These are phyloP conservation scores for Trichogramma pretiosum DNA, from an alignment of 1,140 invertebrate genomes.

Conservation along the genomic window DNA sequence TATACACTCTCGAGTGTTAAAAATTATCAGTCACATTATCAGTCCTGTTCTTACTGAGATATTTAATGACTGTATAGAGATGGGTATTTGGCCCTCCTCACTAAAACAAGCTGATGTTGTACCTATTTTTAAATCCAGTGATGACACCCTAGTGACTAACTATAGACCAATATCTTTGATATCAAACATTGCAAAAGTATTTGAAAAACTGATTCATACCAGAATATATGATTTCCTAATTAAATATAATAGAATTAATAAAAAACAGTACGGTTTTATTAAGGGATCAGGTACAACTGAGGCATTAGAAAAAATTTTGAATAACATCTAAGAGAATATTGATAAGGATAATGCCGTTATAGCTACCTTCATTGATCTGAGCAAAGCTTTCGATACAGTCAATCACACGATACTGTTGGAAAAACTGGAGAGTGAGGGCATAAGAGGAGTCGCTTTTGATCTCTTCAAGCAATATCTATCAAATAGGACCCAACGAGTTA, in stretches of 20 bases:
- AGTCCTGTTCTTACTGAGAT: too few species aligned
- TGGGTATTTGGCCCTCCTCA: too few species aligned
- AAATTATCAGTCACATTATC: too few species aligned
- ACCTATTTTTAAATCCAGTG: background rate
- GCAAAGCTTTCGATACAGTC: too few species aligned
- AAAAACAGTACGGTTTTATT: background rate
- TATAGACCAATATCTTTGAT: background rate
- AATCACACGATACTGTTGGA: too few species aligned
- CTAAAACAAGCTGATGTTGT: too few species aligned
- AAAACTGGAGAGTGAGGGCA: too few species aligned
- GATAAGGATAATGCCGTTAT: background rate
- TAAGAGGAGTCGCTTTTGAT: too few species aligned
- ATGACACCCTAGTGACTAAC: background rate
- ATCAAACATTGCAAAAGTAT: background rate
- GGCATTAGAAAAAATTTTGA: background rate
- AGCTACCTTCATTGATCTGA: background rate
- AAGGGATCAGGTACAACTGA: background rate
- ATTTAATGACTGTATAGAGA: too few species aligned
- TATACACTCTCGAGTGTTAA: too few species aligned
- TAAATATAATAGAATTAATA: background rate
- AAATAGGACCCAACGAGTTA: too few species aligned
- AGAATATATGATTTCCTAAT: background rate
- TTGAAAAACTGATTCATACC: background rate
- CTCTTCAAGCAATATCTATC: too few species aligned
- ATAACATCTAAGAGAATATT: background rate